phyloP scores from a whole-genome alignment of 2,113 vertebrate genomes.

The Lepisosteus osseus region DNA sequence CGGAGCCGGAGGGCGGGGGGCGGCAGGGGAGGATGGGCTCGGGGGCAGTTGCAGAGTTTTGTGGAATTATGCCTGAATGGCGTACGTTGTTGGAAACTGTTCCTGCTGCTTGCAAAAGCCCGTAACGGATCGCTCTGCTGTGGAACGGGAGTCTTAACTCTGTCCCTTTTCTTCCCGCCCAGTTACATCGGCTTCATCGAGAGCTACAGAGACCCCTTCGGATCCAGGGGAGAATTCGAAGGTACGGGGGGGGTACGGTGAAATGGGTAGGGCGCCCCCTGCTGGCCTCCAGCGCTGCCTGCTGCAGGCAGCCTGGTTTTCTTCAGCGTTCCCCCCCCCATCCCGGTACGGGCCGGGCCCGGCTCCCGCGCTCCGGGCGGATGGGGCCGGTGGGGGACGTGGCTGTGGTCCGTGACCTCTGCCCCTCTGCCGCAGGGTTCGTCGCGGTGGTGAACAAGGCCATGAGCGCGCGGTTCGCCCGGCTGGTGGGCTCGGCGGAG shows the following conservation, averaged over 20 bases:
- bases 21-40: background rate
- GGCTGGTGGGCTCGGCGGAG: constrained; percentile 78
- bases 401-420: background rate
- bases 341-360: background rate
- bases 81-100: background rate
- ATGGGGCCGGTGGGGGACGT: too few species aligned
- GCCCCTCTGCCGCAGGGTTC: constrained; percentile 63
- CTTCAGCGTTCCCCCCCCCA: background rate
- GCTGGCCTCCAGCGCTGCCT: too few species aligned
- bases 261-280: too few species aligned
- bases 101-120: too few species aligned
- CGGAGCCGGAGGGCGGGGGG: too few species aligned
- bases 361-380: background rate
- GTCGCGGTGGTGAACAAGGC: constrained; percentile 89
- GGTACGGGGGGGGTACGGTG: constrained; percentile 49
- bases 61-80: background rate
- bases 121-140: too few species aligned
- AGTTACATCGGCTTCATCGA: constrained; percentile 93
- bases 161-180: constrained; percentile 12
- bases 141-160: background rate
- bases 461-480: constrained; percentile 83
- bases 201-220: constrained; percentile 89
- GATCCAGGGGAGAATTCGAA: constrained; percentile 91
- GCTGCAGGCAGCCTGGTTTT: background rate
- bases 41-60: background rate